Conservation (phyloP, 2,113 vertebrate species). For the Loxodonta africana region DNA sequence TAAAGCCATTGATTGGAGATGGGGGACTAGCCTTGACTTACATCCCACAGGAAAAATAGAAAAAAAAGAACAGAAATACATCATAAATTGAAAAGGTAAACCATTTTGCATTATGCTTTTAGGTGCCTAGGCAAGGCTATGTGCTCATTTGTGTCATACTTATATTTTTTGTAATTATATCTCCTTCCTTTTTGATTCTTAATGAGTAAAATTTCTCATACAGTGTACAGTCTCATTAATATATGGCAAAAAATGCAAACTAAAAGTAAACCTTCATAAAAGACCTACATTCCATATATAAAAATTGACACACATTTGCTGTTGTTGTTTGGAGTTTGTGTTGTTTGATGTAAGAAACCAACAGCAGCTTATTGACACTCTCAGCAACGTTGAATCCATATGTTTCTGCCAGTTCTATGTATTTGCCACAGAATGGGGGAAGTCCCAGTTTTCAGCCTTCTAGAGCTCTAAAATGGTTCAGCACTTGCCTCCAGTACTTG, state of each 20-base stretch:
- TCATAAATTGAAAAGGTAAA: not conserved
- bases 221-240: not conserved
- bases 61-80: not conserved
- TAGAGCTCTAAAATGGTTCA: not conserved
- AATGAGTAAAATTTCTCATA: not conserved
- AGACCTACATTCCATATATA: not conserved
- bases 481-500: not conserved
- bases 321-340: not conserved
- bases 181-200: conserved; percentile 12
- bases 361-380: not conserved
- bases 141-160: not conserved
- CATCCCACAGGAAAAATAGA: not conserved
- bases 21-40: not conserved
- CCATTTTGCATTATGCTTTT: not conserved
- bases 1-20: not conserved
- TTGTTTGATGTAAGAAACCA: not conserved
- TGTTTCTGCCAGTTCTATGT: not conserved
- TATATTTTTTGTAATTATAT: not conserved
- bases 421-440: not conserved
- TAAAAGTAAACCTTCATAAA: not conserved
- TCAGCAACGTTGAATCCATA: not conserved
- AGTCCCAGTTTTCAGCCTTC: not conserved
- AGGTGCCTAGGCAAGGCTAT: not conserved
- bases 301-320: not conserved
- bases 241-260: not conserved